Evolutionary conservation across 2,888 invertebrate species (phyloP), one percentile per base, ranked within the genome.

Genomic region (Trachelus iudaicus): DNA sequence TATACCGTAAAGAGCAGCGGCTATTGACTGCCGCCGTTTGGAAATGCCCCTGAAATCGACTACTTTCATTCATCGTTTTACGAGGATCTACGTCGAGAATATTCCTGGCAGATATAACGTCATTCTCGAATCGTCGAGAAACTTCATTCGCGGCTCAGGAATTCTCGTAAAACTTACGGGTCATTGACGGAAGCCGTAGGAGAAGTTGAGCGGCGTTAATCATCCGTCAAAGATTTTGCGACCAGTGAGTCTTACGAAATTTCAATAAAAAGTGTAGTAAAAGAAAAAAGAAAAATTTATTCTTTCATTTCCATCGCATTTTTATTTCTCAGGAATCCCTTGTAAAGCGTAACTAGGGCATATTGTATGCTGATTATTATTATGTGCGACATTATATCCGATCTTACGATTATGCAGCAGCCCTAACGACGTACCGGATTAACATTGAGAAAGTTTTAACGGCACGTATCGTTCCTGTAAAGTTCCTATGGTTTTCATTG

Each of bases 401-500:
- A 31, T 31, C 11, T 71, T 33, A 71, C 71, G 33, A 71, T 71
- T 71, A 71, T 71, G 33, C 71, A 31, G 71, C 31, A 31, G 71
- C 23, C 33, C 71, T 71, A 71, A 71, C 71, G 71, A 31, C 71
- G 31, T 71, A 33, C 71, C 34, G 71, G 31, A 71, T 71, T 71
- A 71, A 71, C 33, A 34, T 71, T 71, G 56, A 71, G 71, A 71
- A 71, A 71, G 71, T 71, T 56, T 56, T 71, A 71, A 34, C 31
- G 71, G 71, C 71, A 71, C 34, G 33, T 56, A 56, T 56, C 56
- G 56, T 56, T 23, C 15, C 23, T 56, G 23, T 56, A 56, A 56
- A 56, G 56, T 56, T 56, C 56, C 56, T 56, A 56, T 56, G 56
- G 56, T 71, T 34, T 31, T 33, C 71, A 34, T 71, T 71, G 71